Conservation (phyloP, 2,888 invertebrate genomes). For the Diaphora mendica region DNA sequence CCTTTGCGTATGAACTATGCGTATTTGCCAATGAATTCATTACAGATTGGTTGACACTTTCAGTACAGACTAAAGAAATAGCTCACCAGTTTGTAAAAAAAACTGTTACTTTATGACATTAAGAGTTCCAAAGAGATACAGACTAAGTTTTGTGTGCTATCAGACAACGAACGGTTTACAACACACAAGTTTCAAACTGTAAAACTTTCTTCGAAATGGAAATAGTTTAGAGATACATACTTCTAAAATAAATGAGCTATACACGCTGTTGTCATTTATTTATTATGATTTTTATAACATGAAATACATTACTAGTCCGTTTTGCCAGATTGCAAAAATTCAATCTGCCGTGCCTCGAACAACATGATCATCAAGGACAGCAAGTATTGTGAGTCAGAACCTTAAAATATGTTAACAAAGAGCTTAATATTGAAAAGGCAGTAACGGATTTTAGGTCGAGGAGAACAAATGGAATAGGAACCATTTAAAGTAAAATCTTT, state of each 20-base stretch:
- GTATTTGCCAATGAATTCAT: background rate
- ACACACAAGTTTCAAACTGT: background rate
- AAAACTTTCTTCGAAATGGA: background rate
- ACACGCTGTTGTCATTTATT: background rate
- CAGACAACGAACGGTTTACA: background rate
- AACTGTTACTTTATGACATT: background rate
- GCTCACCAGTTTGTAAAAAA: background rate
- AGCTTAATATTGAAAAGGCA: background rate
- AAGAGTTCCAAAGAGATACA: background rate
- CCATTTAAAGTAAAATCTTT: background rate
- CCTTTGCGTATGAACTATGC: too few species aligned
- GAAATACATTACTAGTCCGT: background rate
- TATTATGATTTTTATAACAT: background rate
- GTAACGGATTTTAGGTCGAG: background rate
- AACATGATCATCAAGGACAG: background rate
- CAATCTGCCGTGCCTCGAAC: background rate
- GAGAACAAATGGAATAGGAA: background rate
- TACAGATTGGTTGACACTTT: background rate
- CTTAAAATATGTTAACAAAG: conserved; percentile 1
- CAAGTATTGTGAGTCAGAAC: background rate
- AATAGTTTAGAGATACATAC: background rate
- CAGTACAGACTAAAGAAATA: background rate
- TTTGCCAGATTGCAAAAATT: background rate
- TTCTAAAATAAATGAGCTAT: background rate
- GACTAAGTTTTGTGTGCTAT: background rate